These are phyloP conservation scores for Ginglymostoma cirratum DNA, from an alignment of 2,113 vertebrate genomes.

Conservation along the genomic window DNA sequence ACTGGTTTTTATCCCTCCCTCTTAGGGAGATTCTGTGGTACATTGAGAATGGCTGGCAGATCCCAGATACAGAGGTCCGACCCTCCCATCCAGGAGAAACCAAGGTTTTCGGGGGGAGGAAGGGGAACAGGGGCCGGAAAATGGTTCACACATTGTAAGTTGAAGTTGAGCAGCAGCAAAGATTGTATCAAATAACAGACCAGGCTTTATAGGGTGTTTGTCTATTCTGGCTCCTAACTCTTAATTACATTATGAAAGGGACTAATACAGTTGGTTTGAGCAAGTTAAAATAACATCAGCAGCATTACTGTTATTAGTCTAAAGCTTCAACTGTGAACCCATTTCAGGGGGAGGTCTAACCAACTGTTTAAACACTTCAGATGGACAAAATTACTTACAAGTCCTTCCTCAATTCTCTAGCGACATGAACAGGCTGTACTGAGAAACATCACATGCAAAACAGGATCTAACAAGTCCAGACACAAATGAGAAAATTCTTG, in stretches of 20 bases:
- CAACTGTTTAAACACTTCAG: not conserved
- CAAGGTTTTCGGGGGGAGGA: not conserved
- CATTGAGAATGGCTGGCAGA: not conserved
- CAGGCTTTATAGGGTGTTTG: not conserved
- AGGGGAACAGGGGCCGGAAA: no score
- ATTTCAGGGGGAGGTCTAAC: not conserved
- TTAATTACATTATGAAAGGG: not conserved
- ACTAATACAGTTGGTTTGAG: not conserved
- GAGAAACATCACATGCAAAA: not conserved
- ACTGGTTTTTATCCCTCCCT: no score
- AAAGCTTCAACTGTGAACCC: not conserved
- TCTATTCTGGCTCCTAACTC: not conserved
- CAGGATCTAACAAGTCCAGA: constrained; percentile 2
- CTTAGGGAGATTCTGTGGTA: no score
- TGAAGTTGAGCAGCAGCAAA: not conserved
- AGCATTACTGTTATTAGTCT: not conserved
- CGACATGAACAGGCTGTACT: not conserved
- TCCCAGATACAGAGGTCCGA: not conserved
- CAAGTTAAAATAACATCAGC: not conserved
- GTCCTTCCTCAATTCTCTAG: not conserved
- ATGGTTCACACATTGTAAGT: not conserved
- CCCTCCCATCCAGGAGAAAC: not conserved
- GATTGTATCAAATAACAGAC: not conserved
- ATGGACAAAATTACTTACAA: not conserved
- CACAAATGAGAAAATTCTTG: not conserved